Evolutionary conservation across 2,113 vertebrate species (phyloP).

Genomic region (Pseudonaja textilis): DNA sequence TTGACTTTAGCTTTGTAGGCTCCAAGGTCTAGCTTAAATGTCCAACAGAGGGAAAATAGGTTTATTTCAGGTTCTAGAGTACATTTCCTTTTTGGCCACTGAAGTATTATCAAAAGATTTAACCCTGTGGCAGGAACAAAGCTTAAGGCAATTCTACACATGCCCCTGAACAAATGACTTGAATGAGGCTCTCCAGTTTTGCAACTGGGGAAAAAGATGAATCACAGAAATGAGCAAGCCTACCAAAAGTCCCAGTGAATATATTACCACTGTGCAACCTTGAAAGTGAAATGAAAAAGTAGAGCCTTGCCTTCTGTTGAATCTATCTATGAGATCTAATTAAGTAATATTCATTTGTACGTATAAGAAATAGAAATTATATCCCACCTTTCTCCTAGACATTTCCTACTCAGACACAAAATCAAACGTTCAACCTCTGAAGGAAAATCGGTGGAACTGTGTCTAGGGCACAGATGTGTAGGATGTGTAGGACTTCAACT

Average conservation of each 20-base stretch:
- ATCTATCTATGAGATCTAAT: neutral
- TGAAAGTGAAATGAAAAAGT: neutral
- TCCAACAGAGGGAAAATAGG: neutral
- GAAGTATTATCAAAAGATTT: neutral
- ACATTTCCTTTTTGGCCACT: neutral
- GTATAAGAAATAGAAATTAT: neutral
- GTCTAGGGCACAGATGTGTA: neutral
- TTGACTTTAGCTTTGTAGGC: conserved; percentile 32
- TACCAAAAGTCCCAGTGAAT: neutral
- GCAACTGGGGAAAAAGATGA: neutral
- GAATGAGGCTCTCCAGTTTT: neutral
- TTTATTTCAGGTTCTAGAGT: conserved; percentile 6
- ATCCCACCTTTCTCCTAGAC: neutral
- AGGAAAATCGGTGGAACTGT: neutral
- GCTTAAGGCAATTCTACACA: neutral
- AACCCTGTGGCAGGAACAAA: neutral
- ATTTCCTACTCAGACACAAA: neutral
- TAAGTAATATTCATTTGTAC: neutral
- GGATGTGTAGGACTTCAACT: neutral
- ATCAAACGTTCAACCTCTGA: neutral
- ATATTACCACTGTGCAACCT: neutral
- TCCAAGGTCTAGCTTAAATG: conserved; percentile 1
- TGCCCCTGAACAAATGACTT: neutral
- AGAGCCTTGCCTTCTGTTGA: neutral
- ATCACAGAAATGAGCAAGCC: neutral